Percentiles rank a stretch among this genome's conserved stretches.
Conservation (phyloP, 2,888 invertebrate genomes). For the Zygothrica quintamaculata region DNA sequence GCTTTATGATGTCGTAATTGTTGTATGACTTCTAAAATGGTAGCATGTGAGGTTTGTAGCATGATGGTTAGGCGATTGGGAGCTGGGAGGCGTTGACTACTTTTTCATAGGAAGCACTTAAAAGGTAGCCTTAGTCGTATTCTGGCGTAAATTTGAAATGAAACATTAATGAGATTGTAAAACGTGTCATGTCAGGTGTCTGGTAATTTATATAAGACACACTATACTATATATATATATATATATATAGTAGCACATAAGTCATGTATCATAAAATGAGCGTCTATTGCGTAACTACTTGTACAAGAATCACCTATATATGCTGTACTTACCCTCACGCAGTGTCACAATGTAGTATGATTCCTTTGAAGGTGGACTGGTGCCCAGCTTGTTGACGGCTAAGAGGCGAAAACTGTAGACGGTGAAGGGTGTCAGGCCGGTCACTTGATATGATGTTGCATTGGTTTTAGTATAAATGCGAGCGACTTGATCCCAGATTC, state of each 20-base stretch:
- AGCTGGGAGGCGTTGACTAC: constrained; percentile 33
- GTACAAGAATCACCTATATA: background rate
- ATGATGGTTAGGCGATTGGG: too few species aligned
- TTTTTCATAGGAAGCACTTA: constrained; percentile 65
- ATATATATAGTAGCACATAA: background rate
- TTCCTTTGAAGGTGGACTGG: constrained; percentile 88
- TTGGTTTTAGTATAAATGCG: constrained; percentile 88
- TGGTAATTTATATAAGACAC: constrained; percentile 50
- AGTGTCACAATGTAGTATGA: constrained; percentile 91
- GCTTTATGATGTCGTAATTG: constrained; percentile 59
- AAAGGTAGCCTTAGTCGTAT: constrained; percentile 50
- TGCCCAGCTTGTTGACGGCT: constrained; percentile 90
- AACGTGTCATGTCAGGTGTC: constrained; percentile 67
- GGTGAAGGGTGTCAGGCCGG: constrained; percentile 89
- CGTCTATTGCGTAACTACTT: constrained; percentile 16
- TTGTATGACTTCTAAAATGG: too few species aligned
- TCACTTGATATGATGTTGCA: constrained; percentile 88
- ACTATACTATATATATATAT: too few species aligned
- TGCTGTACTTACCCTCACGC: constrained; percentile 88
- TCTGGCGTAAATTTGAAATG: constrained; percentile 63
- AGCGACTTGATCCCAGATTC: constrained; percentile 88
- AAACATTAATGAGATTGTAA: constrained; percentile 79
- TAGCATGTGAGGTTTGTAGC: too few species aligned
- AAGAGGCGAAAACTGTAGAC: constrained; percentile 90
- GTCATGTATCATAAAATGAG: constrained; percentile 49